These are phyloP conservation scores for Clusia tigrina DNA, from an alignment of 2,888 invertebrate species.

Conservation along the genomic window DNA sequence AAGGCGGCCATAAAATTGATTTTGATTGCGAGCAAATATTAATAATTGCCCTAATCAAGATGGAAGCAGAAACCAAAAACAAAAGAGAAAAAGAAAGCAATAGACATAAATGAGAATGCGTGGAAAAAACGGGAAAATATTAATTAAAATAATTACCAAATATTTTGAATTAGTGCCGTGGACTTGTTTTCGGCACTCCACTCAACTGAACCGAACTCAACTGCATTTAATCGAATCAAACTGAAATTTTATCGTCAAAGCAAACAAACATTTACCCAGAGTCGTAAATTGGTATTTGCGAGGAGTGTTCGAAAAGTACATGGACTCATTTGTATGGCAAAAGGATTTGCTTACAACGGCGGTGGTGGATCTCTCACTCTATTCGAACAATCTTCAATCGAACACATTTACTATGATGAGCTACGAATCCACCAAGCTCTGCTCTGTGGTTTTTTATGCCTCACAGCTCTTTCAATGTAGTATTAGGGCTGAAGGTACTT, in stretches of 20 bases:
- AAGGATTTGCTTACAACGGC: too few species aligned
- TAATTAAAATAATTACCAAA: constrained; percentile 2
- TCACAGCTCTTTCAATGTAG: too few species aligned
- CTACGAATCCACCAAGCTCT: too few species aligned
- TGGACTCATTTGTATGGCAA: too few species aligned
- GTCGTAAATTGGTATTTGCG: too few species aligned
- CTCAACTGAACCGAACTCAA: neutral
- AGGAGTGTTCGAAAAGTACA: too few species aligned
- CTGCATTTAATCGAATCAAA: neutral
- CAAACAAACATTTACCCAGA: neutral
- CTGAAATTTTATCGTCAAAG: neutral
- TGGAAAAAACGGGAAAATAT: neutral
- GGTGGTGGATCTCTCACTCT: too few species aligned
- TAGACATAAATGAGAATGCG: too few species aligned
- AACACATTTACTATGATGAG: too few species aligned
- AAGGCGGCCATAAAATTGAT: neutral
- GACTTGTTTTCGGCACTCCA: neutral
- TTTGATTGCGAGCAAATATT: neutral
- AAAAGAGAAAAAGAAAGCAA: neutral
- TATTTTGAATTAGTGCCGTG: neutral
- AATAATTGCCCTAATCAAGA: neutral
- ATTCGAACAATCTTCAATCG: too few species aligned
- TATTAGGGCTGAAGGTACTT: too few species aligned
- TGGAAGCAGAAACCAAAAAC: neutral
- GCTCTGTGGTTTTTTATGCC: too few species aligned